Base-by-base conservation (phyloP, 2,888 invertebrate genomes). In the Mesochorus sp. region DNA sequence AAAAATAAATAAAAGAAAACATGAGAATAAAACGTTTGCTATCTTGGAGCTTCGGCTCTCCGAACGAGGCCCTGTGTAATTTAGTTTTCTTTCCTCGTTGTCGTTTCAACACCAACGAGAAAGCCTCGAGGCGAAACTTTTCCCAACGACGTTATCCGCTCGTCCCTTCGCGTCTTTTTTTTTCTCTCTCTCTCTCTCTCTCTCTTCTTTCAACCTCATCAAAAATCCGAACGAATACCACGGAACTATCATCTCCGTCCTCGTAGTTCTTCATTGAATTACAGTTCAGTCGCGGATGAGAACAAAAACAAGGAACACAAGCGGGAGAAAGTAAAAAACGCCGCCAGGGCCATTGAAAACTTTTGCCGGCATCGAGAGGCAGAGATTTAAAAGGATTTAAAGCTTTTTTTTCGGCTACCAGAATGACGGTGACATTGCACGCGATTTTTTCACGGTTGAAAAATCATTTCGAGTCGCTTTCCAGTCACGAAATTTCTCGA, bases 401-500 rank as follows among this genome's bases (percentile, higher is more conserved):
- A n/a, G n/a, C n/a, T n/a, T n/a, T 17, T 55, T 10, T 31, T 34
- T 31, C 14, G 10, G 14, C 10, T 17, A 34, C 1, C 10, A 19
- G 12, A 8, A 8, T 10, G 14, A 14, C 1, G 17, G 49, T n/a
- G n/a, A n/a, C 55, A 67, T 68, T 66, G 19, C 24, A 21, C 67
- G 76, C 49, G 26, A 39, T 80, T 79, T 70, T n/a, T n/a, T n/a
- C n/a, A n/a, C n/a, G n/a, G n/a, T n/a, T n/a, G n/a, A n/a, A n/a
- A n/a, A n/a, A n/a, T n/a, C 53, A 66, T 70, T 72, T 66, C 68
- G 70, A 47, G 64, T 79, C 55, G 73, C 70, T 76, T 76, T 66
- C n/a, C 64, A 68, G 76, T 73, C 70, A 49, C 53, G 49, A 39
- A 73, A 62, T 74, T 59, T 31, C 49, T 47, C 77, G 47, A 59